Evolutionary conservation across 2,888 invertebrate genomes (phyloP).

Genomic region (Coenonympha glycerion): DNA sequence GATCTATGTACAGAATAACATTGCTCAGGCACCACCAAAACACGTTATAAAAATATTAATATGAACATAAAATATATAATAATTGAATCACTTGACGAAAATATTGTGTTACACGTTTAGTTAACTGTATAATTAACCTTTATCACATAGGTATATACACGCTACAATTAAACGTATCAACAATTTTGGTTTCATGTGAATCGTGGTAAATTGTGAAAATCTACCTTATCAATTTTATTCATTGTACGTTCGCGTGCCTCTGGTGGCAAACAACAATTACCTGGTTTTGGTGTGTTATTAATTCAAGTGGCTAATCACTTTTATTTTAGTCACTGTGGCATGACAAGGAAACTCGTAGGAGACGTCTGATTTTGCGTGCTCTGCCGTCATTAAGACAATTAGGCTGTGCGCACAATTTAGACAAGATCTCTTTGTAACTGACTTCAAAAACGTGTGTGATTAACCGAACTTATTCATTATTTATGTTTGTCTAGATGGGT

Average conservation of each 20-base stretch:
- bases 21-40: no score
- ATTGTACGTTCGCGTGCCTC: constrained; percentile 4
- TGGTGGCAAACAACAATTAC: not conserved
- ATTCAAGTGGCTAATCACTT: constrained; percentile 6
- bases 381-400: constrained; percentile 12
- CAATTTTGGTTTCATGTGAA: not conserved
- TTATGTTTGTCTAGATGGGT: no score
- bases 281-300: constrained; percentile 9
- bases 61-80: no score
- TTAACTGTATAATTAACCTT: no score
- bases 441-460: no score
- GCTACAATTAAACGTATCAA: no score
- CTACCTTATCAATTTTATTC: constrained; percentile 4
- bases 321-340: constrained; percentile 8
- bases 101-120: no score
- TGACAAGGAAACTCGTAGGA: constrained; percentile 15
- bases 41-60: no score
- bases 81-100: not conserved
- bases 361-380: constrained; percentile 16
- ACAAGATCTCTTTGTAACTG: not conserved
- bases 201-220: constrained; percentile 1
- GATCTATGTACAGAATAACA: no score
- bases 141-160: no score
- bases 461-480: no score
- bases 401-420: not conserved